These are phyloP conservation scores for Drusus annulatus DNA, from an alignment of 1,140 invertebrate species.

Conservation along the genomic window DNA sequence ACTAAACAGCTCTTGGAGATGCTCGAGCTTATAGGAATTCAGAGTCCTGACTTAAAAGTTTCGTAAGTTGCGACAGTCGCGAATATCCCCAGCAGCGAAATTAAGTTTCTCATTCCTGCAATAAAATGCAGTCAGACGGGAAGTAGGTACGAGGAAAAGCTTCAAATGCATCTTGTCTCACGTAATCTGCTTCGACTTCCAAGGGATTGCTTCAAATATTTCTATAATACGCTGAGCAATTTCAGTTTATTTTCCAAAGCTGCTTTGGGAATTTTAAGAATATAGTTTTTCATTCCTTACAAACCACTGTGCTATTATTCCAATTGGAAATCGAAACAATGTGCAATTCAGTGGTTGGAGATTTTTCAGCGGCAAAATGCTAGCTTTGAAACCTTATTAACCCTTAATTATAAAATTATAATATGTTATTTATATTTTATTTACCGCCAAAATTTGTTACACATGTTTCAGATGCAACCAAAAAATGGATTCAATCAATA, in stretches of 20 bases:
- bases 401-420: no score
- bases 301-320: not conserved
- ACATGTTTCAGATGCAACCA: no score
- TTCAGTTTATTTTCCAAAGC: conserved; percentile 17
- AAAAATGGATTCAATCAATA: no score
- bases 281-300: not conserved
- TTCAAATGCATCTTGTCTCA: conserved; percentile 9
- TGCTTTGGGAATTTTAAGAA: conserved; percentile 17
- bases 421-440: no score
- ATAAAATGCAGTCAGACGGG: conserved; percentile 28
- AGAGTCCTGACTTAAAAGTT: no score
- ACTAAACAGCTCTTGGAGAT: no score
- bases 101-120: not conserved
- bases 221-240: conserved; percentile 20
- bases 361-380: no score
- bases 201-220: conserved; percentile 30
- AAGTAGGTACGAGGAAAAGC: not conserved
- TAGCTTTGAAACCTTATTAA: no score
- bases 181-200: conserved; percentile 21
- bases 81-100: conserved; percentile 16
- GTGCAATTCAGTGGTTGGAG: no score
- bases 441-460: no score
- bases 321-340: no score
- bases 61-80: not conserved
- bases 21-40: no score